Base-by-base conservation (phyloP, 2,888 invertebrate species). In the Heterodera filipjevi region DNA sequence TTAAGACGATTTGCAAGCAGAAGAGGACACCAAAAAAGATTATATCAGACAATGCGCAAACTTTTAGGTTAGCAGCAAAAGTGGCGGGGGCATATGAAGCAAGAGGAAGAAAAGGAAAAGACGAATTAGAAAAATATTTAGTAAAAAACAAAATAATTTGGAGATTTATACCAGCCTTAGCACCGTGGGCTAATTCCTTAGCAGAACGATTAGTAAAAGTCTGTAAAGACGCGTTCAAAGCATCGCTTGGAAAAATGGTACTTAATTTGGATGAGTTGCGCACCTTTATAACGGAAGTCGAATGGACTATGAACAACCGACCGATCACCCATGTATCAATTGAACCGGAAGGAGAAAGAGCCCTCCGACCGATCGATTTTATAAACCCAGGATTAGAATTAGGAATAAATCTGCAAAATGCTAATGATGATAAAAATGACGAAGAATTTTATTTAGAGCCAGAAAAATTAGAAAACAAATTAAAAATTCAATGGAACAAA, bases 31-130 rank as follows among this genome's bases (percentile, higher is more conserved):
- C 90, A 0, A 73, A 39, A 3, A 75, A 79, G 0, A 85, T 84
- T 39, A 10, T 73, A 1, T 86, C 86, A 33, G 90, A 91, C 76
- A 90, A 90, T 77, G 90, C 89, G 0, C 87, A 87, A 0, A 90
- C 89, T 79, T 90, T 91, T 81, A 83, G 84, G 2, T 87, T 89
- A 32, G 72, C 76, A 33, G 68, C 64, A 75, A 33, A 66, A 68
- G 59, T 64, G 16, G 30, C 53, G 14, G 27, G 53, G 10, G 35
- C 39, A 27, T 66, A 32, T 14, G 44, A 66, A 22, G 12, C 46
- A 78, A 59, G 44, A 19, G 59, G 33, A 72, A 32, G 44, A 32
- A 39, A 39, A 19, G 27, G 22, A 53, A 53, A 33, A 78, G 73
- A 72, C 8, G 35, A 33, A 39, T 53, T 71, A 14, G 53, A 71